A percentile compares a stretch with the other conserved stretches of the same genome.
Conservation (phyloP, 2,113 vertebrate species). For the Ondatra zibethicus region DNA sequence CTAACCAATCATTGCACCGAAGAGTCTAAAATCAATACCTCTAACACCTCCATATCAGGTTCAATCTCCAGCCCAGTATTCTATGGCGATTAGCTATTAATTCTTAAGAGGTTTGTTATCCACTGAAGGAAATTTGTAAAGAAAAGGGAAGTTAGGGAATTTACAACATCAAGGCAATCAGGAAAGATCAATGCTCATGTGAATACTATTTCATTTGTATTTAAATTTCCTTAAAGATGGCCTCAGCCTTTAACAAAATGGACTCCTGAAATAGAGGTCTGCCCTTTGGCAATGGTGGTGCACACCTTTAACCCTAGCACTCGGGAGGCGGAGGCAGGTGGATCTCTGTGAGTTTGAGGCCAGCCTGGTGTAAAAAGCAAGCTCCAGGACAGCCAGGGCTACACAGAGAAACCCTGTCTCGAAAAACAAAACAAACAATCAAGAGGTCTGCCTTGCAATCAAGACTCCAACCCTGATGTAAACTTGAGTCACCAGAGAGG, state of each 20-base stretch:
- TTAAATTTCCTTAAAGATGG: conserved; percentile 61
- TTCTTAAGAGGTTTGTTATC: conserved; percentile 31
- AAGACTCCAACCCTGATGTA: neutral
- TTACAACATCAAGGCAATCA: conserved; percentile 1
- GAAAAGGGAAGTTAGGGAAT: conserved; percentile 11
- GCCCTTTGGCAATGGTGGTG: neutral
- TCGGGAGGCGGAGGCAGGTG: too few species aligned
- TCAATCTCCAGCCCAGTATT: neutral
- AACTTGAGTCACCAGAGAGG: neutral
- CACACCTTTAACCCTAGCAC: too few species aligned
- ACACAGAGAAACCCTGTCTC: too few species aligned
- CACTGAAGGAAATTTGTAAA: conserved; percentile 29
- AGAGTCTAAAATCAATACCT: neutral
- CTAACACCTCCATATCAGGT: neutral
- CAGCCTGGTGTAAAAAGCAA: too few species aligned
- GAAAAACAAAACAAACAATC: neutral
- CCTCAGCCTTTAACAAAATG: neutral
- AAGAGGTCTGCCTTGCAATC: neutral
- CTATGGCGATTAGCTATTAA: conserved; percentile 9
- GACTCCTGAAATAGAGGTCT: neutral
- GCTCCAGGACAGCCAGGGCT: too few species aligned
- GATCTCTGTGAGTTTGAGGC: too few species aligned
- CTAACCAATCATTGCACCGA: neutral
- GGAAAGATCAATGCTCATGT: neutral
- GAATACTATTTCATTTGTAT: conserved; percentile 9